phyloP scores from a whole-genome alignment of 2,888 invertebrate species.

The Trypoxylon attenuatum region DNA sequence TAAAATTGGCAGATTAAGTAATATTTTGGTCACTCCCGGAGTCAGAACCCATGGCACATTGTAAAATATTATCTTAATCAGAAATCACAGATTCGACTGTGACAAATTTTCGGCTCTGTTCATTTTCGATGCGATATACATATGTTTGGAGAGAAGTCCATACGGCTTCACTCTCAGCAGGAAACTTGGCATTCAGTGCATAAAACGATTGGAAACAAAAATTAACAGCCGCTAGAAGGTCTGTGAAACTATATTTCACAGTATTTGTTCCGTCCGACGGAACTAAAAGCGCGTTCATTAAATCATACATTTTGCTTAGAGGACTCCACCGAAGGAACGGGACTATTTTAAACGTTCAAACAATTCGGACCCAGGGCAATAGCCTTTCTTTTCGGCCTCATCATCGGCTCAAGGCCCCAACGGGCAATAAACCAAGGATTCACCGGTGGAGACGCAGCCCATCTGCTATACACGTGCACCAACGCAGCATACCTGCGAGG shows the following conservation, averaged over 20 bases:
- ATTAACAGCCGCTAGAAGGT: constrained; percentile 1
- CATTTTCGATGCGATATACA: neutral
- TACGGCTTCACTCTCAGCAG: neutral
- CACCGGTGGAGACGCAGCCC: too few relatives aligned
- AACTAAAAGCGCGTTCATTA: too few relatives aligned
- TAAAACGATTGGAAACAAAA: constrained; percentile 1
- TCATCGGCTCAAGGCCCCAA: too few relatives aligned
- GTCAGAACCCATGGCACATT: neutral
- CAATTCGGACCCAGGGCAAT: too few relatives aligned
- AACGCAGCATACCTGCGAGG: too few relatives aligned
- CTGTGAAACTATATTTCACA: neutral
- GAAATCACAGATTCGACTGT: neutral
- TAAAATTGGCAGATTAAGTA: neutral
- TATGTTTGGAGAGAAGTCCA: neutral
- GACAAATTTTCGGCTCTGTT: neutral
- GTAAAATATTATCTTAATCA: neutral
- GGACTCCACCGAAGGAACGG: too few relatives aligned
- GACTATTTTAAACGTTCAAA: too few relatives aligned
- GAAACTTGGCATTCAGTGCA: neutral
- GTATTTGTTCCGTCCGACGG: too few relatives aligned
- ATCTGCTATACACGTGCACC: too few relatives aligned
- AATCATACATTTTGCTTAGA: too few relatives aligned
- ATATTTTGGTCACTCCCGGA: neutral
- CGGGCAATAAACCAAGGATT: too few relatives aligned
- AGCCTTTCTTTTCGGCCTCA: too few relatives aligned